These are phyloP conservation scores for Philhelius pedissequus DNA, from an alignment of 2,888 invertebrate genomes.

Conservation along the genomic window DNA sequence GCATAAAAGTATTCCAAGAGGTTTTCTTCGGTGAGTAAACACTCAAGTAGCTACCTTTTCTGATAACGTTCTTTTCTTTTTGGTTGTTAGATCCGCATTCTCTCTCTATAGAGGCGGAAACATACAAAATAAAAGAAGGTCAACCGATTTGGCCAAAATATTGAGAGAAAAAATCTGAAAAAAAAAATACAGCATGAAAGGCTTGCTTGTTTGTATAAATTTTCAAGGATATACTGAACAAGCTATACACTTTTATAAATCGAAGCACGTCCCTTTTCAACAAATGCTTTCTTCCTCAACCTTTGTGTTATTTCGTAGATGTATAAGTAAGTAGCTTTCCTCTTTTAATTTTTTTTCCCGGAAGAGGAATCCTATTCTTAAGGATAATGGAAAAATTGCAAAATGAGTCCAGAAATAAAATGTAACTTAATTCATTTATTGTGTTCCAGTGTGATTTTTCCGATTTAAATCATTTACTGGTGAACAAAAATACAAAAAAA, in stretches of 20 bases:
- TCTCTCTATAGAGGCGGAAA: not conserved
- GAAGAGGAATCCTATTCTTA: constrained; percentile 12
- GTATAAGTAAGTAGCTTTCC: not conserved
- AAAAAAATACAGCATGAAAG: not conserved
- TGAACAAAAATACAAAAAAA: too few relatives aligned
- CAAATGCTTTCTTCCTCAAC: constrained; percentile 5
- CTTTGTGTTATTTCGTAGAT: not conserved
- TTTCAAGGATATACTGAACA: constrained; percentile 41
- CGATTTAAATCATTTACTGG: constrained; percentile 54
- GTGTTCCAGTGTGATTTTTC: constrained; percentile 60
- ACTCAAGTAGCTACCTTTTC: constrained; percentile 30
- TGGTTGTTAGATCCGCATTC: not conserved
- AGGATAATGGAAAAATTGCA: constrained; percentile 48
- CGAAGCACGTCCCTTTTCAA: constrained; percentile 54
- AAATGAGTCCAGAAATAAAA: constrained; percentile 32
- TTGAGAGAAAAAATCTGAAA: not conserved
- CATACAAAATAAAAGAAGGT: not conserved
- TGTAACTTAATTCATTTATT: constrained; percentile 66
- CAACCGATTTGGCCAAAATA: constrained; percentile 16
- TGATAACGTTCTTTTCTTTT: not conserved
- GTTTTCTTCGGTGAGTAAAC: constrained; percentile 34
- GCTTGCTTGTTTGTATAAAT: constrained; percentile 30
- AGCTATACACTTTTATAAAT: constrained; percentile 37
- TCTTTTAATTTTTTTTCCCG: not conserved
- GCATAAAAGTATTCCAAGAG: constrained; percentile 48